Conservation (phyloP, 2,888 invertebrate species). For the Lepetodrilus schrolli region DNA sequence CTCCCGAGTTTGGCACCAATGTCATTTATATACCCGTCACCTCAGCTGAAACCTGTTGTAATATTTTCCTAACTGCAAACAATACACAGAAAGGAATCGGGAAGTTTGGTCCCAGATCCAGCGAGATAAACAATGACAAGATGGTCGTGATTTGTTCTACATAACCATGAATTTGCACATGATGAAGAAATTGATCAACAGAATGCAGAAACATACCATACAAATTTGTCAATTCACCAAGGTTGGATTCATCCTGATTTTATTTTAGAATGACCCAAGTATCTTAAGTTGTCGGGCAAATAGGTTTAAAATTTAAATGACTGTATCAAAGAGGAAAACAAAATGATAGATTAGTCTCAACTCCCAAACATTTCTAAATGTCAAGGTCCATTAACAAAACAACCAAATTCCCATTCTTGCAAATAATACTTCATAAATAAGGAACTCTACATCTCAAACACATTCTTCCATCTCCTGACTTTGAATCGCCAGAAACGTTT, state of each 20-base stretch:
- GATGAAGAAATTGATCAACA: conserved; percentile 1
- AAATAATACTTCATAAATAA: no score
- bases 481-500: no score
- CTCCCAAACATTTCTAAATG: background rate
- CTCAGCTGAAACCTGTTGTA: background rate
- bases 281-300: conserved; percentile 19
- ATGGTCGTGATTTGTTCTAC: background rate
- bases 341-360: background rate
- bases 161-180: background rate
- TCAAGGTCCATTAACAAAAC: no score
- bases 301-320: background rate
- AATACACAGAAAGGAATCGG: background rate
- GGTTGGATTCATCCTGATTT: background rate
- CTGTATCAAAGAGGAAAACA: conserved; percentile 15
- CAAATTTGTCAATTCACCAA: background rate
- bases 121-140: background rate
- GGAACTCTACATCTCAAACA: background rate
- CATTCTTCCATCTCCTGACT: no score
- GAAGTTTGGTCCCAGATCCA: conserved; percentile 7
- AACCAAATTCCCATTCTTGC: no score
- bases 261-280: conserved; percentile 7
- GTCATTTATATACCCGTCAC: no score
- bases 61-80: background rate
- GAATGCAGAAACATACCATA: conserved; percentile 2
- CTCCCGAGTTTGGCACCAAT: no score